Evolutionary conservation across 2,888 invertebrate species (phyloP).

Genomic region (Catocala fraxini): DNA sequence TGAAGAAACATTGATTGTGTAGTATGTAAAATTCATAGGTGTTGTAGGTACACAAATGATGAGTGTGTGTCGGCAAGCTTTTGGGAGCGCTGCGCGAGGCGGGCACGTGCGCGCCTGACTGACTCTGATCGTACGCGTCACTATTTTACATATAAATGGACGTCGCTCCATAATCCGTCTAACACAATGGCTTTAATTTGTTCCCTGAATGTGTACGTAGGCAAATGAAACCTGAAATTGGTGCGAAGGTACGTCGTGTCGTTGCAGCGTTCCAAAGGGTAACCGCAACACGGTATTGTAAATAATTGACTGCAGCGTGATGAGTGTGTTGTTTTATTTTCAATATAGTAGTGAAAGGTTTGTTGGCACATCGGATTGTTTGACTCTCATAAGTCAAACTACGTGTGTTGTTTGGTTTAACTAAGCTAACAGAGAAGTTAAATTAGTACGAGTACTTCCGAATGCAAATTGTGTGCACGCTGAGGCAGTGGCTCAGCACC

Average conservation of each 20-base stretch:
- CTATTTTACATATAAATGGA: conserved; percentile 87
- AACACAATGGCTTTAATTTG: conserved; percentile 86
- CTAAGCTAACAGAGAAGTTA: conserved; percentile 78
- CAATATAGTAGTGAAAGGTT: conserved; percentile 38
- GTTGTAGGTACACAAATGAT: conserved; percentile 62
- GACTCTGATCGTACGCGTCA: conserved; percentile 78
- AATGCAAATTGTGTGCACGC: conserved; percentile 77
- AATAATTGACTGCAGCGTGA: conserved; percentile 35
- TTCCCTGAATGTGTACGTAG: conserved; percentile 73
- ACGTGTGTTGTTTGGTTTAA: conserved; percentile 73
- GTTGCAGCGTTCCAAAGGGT: conserved; percentile 37
- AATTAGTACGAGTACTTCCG: conserved; percentile 81
- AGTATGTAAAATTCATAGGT: conserved; percentile 35
- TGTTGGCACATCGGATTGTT: conserved; percentile 47
- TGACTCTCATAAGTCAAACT: conserved; percentile 54
- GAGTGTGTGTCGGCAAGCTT: conserved; percentile 54
- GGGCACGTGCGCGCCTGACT: conserved; percentile 67
- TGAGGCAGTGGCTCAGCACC: conserved; percentile 74
- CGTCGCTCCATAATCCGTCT: conserved; percentile 82
- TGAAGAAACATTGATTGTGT: conserved; percentile 34
- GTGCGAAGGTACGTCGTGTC: conserved; percentile 46
- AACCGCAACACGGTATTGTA: conserved; percentile 45
- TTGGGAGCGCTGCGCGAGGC: conserved; percentile 53
- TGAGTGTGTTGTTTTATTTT: conserved; percentile 40
- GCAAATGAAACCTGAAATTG: conserved; percentile 75